Base-by-base conservation (phyloP, 1,140 invertebrate genomes). In the Coptotermes formosanus region DNA sequence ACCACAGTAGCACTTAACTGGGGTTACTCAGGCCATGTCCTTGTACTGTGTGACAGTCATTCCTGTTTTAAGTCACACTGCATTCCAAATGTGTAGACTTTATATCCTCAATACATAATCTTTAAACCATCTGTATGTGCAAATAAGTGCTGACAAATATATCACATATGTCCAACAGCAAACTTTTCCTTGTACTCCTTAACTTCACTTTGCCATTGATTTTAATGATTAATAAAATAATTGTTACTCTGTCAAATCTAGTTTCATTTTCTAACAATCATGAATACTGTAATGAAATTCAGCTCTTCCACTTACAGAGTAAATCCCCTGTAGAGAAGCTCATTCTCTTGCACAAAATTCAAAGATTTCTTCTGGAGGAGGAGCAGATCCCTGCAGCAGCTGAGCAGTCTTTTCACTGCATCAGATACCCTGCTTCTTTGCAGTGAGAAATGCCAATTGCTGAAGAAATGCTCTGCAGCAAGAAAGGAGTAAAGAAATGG, bases 331-430 rank as follows among this genome's bases (percentile, higher is more conserved):
- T 30, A 84, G 7, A 84, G 45, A 23, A 84, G 30, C 45, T 84
- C 83, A 84, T 84, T 84, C 45, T 84, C 83, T 30, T 84, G 83
- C 25, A 84, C n/a, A 52, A 84, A 84, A 25, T 52, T 43, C 83
- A 84, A 52, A n/a, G 83, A 52, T 25, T 84, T 84, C 23, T 19
- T 52, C 16, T 32, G 52, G 55, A 84, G n/a, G 44, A 84, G 9
- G 30, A 59, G 55, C 30, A 84, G 45, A 84, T 84, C 83, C 30
- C 59, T 84, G 30, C 64, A 75, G n/a, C 64, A 30, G 64, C 64
- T 75, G 25, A 75, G 64, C 64, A 75, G 25, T 25, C 9, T 11
- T 30, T n/a, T 75, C 64, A 75, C 64, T 30, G 64, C 64, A 30
- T 30, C 64, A n/a, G 64, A 75, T 16, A 75, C n/a, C 64, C 25